A percentile compares a stretch with the other conserved stretches of the same genome.
Conservation (phyloP, 2,888 invertebrate species). For the Elegia similella region DNA sequence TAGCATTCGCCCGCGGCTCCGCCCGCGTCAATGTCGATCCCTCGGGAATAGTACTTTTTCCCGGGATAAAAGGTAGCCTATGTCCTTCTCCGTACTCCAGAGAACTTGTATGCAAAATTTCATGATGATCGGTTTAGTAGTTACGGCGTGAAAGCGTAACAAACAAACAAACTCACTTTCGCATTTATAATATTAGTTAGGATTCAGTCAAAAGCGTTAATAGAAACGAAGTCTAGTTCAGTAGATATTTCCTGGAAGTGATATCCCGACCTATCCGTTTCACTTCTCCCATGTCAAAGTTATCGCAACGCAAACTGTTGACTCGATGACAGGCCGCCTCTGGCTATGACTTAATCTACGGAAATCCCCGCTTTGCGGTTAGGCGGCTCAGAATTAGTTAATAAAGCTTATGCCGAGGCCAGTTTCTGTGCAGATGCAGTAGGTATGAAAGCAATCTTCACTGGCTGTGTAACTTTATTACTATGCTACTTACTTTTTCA, state of each 20-base stretch:
- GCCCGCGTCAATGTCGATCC: too few species aligned
- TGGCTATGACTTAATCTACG: neutral
- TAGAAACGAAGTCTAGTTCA: neutral
- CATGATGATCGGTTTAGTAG: too few species aligned
- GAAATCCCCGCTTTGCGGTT: neutral
- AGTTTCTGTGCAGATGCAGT: neutral
- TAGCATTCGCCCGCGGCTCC: too few species aligned
- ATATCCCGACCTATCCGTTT: neutral
- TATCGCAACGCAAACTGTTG: constrained; percentile 3
- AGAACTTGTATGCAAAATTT: too few species aligned
- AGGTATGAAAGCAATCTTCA: neutral
- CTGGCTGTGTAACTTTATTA: neutral
- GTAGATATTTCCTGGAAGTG: neutral
- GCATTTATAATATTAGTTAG: too few species aligned
- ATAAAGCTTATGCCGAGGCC: neutral
- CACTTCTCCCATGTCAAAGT: neutral
- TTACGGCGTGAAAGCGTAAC: too few species aligned
- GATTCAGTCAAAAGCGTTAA: neutral
- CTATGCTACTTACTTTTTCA: neutral
- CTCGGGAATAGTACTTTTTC: too few species aligned
- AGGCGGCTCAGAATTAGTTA: neutral
- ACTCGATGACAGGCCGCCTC: constrained; percentile 3
- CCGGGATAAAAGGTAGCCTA: too few species aligned
- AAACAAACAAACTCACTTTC: too few species aligned
- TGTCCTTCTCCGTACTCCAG: too few species aligned